A percentile compares a stretch with the other conserved stretches of the same genome.
These are phyloP conservation scores for Pachydiplax longipennis DNA, from an alignment of 2,888 invertebrate genomes.

Conservation along the genomic window DNA sequence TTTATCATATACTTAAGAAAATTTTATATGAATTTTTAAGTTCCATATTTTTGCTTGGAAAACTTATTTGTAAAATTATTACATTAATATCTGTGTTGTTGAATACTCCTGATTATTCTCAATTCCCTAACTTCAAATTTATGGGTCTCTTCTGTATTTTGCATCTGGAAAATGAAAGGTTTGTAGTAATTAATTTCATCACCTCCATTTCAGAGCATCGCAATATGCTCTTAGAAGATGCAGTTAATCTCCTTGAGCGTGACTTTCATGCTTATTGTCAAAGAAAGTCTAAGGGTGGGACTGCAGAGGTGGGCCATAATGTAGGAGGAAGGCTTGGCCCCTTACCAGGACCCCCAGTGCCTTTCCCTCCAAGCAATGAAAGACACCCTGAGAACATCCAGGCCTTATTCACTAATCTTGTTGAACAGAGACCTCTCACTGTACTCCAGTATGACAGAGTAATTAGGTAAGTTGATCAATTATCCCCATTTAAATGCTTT, in stretches of 20 bases:
- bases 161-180: background rate
- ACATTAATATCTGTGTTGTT: too few relatives aligned
- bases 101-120: too few relatives aligned
- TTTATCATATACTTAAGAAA: too few relatives aligned
- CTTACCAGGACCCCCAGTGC: slow-evolving; percentile 46
- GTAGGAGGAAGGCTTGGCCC: slow-evolving; percentile 48
- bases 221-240: slow-evolving; percentile 95
- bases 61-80: too few relatives aligned
- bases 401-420: slow-evolving; percentile 77
- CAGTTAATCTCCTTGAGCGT: slow-evolving; percentile 77
- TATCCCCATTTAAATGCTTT: too few relatives aligned
- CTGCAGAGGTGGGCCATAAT: slow-evolving; percentile 25
- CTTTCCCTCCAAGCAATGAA: slow-evolving; percentile 57
- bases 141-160: too few relatives aligned
- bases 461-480: slow-evolving; percentile 58
- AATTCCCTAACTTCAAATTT: too few relatives aligned
- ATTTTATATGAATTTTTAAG: too few relatives aligned
- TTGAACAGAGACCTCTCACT: slow-evolving; percentile 80
- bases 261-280: slow-evolving; percentile 69
- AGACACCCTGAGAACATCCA: slow-evolving; percentile 70
- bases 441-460: slow-evolving; percentile 81
- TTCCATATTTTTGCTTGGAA: too few relatives aligned
- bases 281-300: background rate
- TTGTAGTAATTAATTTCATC: background rate
- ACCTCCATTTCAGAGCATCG: slow-evolving; percentile 76